A percentile compares a stretch with the other conserved stretches of the same genome.
Evolutionary conservation across 2,113 vertebrate genomes (phyloP).

Genomic region (Cairina moschata): DNA sequence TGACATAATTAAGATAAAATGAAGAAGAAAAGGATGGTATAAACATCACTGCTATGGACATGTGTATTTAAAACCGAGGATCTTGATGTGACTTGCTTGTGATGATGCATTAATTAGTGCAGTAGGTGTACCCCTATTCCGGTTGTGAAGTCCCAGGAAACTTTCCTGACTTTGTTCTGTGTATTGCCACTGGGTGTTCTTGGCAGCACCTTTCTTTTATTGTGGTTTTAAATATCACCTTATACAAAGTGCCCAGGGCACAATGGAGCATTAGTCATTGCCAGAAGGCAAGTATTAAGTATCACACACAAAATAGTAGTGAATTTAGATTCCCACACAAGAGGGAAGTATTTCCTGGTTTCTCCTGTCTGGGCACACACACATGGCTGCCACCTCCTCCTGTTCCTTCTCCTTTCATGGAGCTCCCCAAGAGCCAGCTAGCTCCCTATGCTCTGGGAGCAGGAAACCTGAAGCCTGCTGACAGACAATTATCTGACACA

Average conservation of each 20-base stretch:
- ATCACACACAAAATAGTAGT: background rate
- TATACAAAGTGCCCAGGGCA: background rate
- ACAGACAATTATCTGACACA: background rate
- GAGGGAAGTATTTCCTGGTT: background rate
- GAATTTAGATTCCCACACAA: background rate
- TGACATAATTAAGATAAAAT: background rate
- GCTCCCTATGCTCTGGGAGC: background rate
- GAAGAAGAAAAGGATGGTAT: background rate
- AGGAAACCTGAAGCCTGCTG: background rate
- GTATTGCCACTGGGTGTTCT: background rate
- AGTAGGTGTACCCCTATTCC: background rate
- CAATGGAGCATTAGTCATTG: background rate
- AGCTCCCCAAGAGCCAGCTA: background rate
- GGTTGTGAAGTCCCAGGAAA: accelerated
- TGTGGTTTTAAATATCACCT: background rate
- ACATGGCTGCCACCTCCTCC: background rate
- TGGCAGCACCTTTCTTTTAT: background rate
- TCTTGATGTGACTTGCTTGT: background rate
- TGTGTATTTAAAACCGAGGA: background rate
- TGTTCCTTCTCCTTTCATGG: background rate
- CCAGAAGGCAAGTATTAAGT: background rate
- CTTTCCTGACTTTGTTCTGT: background rate
- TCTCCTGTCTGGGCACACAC: background rate
- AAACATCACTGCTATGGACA: background rate
- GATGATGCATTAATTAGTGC: background rate